phyloP scores from a whole-genome alignment of 2,888 invertebrate species.

The Caenorhabditis sp. region DNA sequence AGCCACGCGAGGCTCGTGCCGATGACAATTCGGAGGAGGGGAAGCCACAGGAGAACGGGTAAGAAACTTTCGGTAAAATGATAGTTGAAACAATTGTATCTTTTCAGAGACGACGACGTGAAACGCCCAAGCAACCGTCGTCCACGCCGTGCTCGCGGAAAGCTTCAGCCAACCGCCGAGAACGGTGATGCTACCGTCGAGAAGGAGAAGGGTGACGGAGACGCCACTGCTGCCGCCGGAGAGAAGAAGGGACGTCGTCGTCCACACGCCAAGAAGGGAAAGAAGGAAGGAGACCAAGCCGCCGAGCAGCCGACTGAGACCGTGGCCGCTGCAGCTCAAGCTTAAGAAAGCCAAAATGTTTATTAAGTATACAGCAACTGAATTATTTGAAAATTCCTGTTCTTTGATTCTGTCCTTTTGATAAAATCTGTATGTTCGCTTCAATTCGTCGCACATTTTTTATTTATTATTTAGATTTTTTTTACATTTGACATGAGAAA shows the following conservation, averaged over 20 bases:
- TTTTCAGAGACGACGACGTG: constrained; percentile 49
- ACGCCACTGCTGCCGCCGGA: constrained; percentile 23
- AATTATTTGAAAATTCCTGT: constrained; percentile 26
- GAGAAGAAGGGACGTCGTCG: constrained; percentile 51
- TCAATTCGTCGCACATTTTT: neutral
- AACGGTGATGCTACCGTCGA: constrained; percentile 32
- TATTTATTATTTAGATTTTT: neutral
- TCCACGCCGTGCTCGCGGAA: constrained; percentile 52
- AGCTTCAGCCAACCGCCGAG: constrained; percentile 45
- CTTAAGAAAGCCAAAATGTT: constrained; percentile 40
- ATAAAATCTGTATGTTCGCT: constrained; percentile 8
- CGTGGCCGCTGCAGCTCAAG: constrained; percentile 39
- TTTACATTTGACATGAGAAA: constrained; percentile 1
- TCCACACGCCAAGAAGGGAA: constrained; percentile 31
- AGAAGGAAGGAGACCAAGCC: constrained; percentile 26
- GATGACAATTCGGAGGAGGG: constrained; percentile 5
- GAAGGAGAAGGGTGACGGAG: constrained; percentile 57
- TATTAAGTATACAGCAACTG: neutral
- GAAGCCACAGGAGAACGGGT: constrained; percentile 18
- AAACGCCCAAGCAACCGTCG: constrained; percentile 46
- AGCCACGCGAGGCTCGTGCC: constrained; percentile 28
- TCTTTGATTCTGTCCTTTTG: constrained; percentile 27
- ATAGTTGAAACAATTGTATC: neutral
- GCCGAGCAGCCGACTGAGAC: constrained; percentile 4
- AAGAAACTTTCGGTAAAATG: neutral